Evolutionary conservation across 2,797 vertebrate species (phyloP).

Genomic region (Sebastes matsubarae): DNA sequence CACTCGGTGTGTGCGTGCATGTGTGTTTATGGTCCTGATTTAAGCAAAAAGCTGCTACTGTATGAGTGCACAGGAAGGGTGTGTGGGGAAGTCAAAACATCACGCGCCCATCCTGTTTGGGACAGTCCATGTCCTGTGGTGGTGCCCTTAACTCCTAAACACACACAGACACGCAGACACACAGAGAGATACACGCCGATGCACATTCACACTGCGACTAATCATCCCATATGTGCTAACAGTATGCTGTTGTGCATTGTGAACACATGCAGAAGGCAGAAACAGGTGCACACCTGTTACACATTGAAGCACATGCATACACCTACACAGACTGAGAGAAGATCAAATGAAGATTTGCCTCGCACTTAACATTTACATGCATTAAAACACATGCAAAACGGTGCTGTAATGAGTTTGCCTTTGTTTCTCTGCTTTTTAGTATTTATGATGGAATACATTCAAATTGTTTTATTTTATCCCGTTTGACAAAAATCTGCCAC

Average conservation of each 20-base stretch:
- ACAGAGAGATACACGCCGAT: conserved; percentile 6
- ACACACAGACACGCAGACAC: conserved; percentile 28
- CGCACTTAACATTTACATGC: conserved; percentile 23
- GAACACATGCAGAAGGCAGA: conserved; percentile 52
- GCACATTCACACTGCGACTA: conserved; percentile 49
- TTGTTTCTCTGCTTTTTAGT: conserved; percentile 18
- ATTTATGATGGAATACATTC: conserved; percentile 28
- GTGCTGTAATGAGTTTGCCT: conserved; percentile 11
- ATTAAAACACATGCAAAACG: conserved; percentile 18
- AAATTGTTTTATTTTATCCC: conserved; percentile 37
- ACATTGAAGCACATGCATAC: conserved; percentile 22
- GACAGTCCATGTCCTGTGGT: conserved; percentile 81
- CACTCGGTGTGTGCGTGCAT: neutral
- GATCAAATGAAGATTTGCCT: conserved; percentile 53
- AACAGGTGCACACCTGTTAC: conserved; percentile 79
- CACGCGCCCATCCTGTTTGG: conserved; percentile 87
- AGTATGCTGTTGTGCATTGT: conserved; percentile 38
- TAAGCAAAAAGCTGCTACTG: conserved; percentile 74
- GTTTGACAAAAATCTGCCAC: conserved; percentile 44
- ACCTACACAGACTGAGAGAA: conserved; percentile 17
- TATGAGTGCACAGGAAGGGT: conserved; percentile 83
- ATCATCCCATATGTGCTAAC: conserved; percentile 71
- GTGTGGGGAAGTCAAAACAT: conserved; percentile 87
- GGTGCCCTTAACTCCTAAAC: conserved; percentile 73
- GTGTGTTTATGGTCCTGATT: conserved; percentile 43